A percentile compares a stretch with the other conserved stretches of the same genome.
Conservation (phyloP, 2,113 vertebrate genomes). For the Melanerpes aurifrons region DNA sequence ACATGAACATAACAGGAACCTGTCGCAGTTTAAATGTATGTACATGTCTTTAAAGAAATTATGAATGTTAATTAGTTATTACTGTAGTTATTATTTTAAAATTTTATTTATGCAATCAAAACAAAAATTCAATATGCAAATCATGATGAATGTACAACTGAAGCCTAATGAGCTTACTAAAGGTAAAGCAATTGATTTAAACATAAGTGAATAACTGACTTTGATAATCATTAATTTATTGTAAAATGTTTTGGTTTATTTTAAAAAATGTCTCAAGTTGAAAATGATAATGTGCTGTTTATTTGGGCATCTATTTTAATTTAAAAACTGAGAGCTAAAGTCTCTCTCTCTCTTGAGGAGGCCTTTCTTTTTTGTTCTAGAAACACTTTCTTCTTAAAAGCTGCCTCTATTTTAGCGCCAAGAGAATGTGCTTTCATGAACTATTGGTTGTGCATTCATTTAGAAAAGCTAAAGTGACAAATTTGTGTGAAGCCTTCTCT, state of each 20-base stretch:
- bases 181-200: conserved; percentile 54
- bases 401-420: neutral
- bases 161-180: conserved; percentile 15
- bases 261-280: conserved; percentile 6
- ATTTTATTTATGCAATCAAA: conserved; percentile 44
- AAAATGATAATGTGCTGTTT: neutral
- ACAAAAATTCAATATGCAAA: conserved; percentile 43
- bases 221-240: conserved; percentile 19
- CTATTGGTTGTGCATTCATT: neutral
- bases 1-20: neutral
- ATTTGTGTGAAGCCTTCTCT: neutral
- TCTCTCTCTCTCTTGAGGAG: neutral
- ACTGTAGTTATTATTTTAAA: conserved; percentile 14
- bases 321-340: neutral
- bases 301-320: neutral
- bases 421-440: neutral
- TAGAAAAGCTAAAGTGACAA: neutral
- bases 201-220: conserved; percentile 12
- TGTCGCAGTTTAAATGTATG: neutral
- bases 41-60: neutral
- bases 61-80: conserved; percentile 18
- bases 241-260: neutral
- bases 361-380: neutral
- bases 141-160: conserved; percentile 17
- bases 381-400: neutral